Base-by-base conservation (phyloP, 1,140 invertebrate genomes). In the Helicoverpa zea region DNA sequence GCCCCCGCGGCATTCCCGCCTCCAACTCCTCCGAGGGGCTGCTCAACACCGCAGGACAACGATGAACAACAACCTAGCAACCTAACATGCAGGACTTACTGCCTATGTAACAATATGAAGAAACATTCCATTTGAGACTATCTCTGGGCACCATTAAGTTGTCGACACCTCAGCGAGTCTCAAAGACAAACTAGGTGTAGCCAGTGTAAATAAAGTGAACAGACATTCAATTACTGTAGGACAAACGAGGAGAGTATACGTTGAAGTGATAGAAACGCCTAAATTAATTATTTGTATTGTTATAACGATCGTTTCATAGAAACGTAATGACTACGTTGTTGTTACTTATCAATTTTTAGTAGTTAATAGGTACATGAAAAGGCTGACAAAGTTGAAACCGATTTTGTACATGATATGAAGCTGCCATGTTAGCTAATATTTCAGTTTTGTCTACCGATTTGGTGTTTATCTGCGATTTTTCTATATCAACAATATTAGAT, bases 231-330 rank as follows among this genome's bases (percentile, higher is more conserved):
- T 82, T 87, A 80, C 80, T 75, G 14, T 84, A 84, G 61, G 81
- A 86, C 66, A 84, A 84, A 83, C 51, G 85, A 85, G 89, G 90
- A 86, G 88, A 87, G 93, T 94, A 94, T 94, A 94, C 93, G 92
- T 90, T 88, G 89, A 91, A 89, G 92, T 93, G 91, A 94, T 94
- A 94, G 90, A 88, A 90, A 87, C 93, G 92, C 93, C 92, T 94
- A 94, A 79, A 91, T 87, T 86, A 84, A 90, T 91, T 87, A 90
- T 93, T 91, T 90, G 85, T 90, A 91, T 91, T 90, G 88, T 92
- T 93, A 92, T 90, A 85, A 86, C 85, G 83, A 87, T 87, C 91
- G 93, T 93, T 94, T 94, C 93, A 93, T 94, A 94, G 93, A 94
- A 94, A 93, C 93, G 89, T 89, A 88, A 87, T 88, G 88, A 89